Percentiles rank a stretch among this genome's conserved stretches.
Evolutionary conservation across 2,113 vertebrate genomes (phyloP).

Genomic region (Muntiacus reevesi): DNA sequence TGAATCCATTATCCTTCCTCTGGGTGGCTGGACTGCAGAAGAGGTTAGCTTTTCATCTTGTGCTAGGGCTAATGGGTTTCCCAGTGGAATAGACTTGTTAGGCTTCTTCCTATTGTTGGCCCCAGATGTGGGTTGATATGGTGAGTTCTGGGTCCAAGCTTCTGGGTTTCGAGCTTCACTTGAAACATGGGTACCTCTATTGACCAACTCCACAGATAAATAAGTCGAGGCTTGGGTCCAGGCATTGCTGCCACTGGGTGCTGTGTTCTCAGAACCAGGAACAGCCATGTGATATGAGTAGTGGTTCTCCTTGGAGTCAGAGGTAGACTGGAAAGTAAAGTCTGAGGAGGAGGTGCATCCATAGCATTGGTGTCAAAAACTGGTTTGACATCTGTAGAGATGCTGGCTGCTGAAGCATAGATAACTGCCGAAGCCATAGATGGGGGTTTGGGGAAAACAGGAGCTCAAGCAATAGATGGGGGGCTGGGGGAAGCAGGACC

Average conservation of each 20-base stretch:
- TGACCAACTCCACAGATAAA: conserved; percentile 70
- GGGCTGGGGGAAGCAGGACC: not conserved
- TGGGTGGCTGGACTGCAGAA: conserved; percentile 3
- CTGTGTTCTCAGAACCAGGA: not conserved
- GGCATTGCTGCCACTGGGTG: not conserved
- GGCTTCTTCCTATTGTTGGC: not conserved
- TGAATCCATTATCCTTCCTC: conserved; percentile 70
- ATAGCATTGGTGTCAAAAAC: accelerated
- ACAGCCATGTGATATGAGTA: no score
- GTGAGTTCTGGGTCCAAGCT: accelerated
- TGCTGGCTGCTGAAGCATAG: not conserved
- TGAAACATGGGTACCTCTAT: conserved; percentile 24
- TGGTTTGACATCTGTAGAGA: not conserved
- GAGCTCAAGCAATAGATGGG: accelerated
- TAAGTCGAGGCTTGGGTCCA: conserved; percentile 20
- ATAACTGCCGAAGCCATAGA: accelerated
- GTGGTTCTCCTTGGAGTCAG: not conserved
- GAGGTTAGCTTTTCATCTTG: accelerated
- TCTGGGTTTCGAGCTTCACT: not conserved
- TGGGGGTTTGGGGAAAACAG: accelerated
- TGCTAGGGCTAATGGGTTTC: conserved; percentile 32
- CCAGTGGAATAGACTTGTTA: conserved; percentile 74
- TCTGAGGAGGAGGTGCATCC: not conserved
- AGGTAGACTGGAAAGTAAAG: no score
- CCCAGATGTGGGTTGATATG: not conserved